Evolutionary conservation across 1,140 invertebrate genomes (phyloP).

Genomic region (Drosophila pseudoananassae): DNA sequence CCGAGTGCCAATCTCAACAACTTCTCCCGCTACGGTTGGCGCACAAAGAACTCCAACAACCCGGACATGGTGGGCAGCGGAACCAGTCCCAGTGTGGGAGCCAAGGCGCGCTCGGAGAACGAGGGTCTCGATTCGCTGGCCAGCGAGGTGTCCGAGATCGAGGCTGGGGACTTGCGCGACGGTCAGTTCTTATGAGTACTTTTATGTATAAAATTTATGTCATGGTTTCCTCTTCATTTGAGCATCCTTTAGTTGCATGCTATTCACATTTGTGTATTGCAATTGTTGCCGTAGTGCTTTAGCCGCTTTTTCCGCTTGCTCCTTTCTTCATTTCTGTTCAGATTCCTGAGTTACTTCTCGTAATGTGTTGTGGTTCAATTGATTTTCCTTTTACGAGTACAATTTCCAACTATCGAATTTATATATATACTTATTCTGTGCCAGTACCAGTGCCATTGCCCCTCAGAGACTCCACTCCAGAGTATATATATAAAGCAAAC

Average conservation of each 20-base stretch:
- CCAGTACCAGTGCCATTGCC: constrained; percentile 2
- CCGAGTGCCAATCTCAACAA: constrained; percentile 96
- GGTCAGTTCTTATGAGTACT: constrained; percentile 86
- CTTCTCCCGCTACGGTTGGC: constrained; percentile 93
- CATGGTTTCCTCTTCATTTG: constrained; percentile 35
- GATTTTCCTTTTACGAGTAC: constrained; percentile 60
- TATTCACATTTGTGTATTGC: constrained; percentile 6
- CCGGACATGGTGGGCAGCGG: constrained; percentile 84
- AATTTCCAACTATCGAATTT: constrained; percentile 61
- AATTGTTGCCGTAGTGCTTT: constrained; percentile 6
- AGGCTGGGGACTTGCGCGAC: constrained; percentile 96
- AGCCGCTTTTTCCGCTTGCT: constrained; percentile 57
- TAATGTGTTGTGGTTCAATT: constrained; percentile 77
- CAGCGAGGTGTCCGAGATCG: constrained; percentile 94
- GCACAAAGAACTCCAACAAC: constrained; percentile 85
- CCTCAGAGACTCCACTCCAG: constrained; percentile 41
- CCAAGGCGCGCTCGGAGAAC: constrained; percentile 95
- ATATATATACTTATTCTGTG: constrained; percentile 57
- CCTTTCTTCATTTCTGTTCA: constrained; percentile 51
- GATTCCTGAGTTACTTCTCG: constrained; percentile 55
- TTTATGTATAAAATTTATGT: constrained; percentile 1
- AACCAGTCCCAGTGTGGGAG: constrained; percentile 71
- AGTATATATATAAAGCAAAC: constrained; percentile 62
- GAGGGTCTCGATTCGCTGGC: constrained; percentile 93
- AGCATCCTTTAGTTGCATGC: constrained; percentile 45